Evolutionary conservation across 2,888 invertebrate species (phyloP), one percentile per base, ranked within the genome.

Genomic region (Napeogenes sylphis): DNA sequence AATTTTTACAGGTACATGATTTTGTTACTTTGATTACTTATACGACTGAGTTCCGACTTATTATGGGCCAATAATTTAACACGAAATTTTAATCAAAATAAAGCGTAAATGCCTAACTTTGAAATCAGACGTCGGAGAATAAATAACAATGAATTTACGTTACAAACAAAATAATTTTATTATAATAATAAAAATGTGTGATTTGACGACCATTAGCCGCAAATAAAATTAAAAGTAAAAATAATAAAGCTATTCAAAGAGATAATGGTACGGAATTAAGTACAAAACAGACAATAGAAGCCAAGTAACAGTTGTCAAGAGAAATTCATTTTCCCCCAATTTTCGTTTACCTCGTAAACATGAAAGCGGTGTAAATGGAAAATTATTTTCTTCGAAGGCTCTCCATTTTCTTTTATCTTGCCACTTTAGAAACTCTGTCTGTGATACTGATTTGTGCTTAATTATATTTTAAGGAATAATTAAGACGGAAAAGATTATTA

Each of bases 1-100:
- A 90, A 93, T 63, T 94, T 95, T 75, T 95, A 95, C 84, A 93
- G 94, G 94, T 94, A 76, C 21, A 32, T 54, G 32, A 51, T 46
- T 54, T 30, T 51, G 3, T 30, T 4, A 3, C 21, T 10, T 42
- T 42, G 3, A 12, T 42, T 10, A 12, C 12, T 42, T 10, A 12
- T 42, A 42, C 10, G 42, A 42, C 5, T 38, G 8, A 1, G 38
- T 38, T 38, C 21, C 21, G 21, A 21, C 21, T 21, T 21, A 21
- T 38, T 38, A 4, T 6, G 38, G 8, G 38, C 5, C 8, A 4
- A 38, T 38, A 38, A 38, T 38, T 3, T 6, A 6, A 38, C 38
- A 38, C 38, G 8, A 38, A 38, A 21, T 21, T 21, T 21, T 21
- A 21, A 21, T 0, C 21, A 21, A 21, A 21, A 21, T 21, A 21